phyloP scores from a whole-genome alignment of 2,113 vertebrate genomes.

The Brachionichthys hirsutus region DNA sequence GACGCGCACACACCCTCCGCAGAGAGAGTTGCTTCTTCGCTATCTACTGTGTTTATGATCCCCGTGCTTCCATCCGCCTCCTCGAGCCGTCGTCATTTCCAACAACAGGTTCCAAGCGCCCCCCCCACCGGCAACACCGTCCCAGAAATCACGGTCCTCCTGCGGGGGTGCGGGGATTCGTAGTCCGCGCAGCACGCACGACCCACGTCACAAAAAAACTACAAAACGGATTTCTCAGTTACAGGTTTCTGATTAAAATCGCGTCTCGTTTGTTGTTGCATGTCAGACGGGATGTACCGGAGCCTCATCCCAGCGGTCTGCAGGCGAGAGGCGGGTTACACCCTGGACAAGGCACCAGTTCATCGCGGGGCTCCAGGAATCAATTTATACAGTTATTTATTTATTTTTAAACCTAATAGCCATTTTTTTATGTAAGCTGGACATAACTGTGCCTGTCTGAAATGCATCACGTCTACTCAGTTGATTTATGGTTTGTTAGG shows the following conservation, averaged over 20 bases:
- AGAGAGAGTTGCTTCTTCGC: constrained; percentile 50
- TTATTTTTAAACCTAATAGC: no score
- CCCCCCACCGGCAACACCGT: constrained; percentile 70
- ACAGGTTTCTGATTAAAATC: constrained; percentile 45
- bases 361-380: no score
- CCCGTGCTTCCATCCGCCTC: constrained; percentile 61
- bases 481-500: no score
- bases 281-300: no score
- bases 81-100: constrained; percentile 76
- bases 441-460: no score
- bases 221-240: constrained; percentile 48
- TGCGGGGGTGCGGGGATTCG: constrained; percentile 74
- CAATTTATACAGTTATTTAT: no score
- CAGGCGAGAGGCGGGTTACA: no score
- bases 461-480: no score
- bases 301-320: no score
- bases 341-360: no score
- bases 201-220: constrained; percentile 31
- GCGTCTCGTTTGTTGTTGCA: background rate
- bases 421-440: no score
- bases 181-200: constrained; percentile 38
- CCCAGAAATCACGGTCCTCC: constrained; percentile 69
- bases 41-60: constrained; percentile 58
- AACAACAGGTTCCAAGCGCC: constrained; percentile 77
- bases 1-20: constrained; percentile 56